Conservation (phyloP, 2,113 vertebrate species). For the Cariama cristata region DNA sequence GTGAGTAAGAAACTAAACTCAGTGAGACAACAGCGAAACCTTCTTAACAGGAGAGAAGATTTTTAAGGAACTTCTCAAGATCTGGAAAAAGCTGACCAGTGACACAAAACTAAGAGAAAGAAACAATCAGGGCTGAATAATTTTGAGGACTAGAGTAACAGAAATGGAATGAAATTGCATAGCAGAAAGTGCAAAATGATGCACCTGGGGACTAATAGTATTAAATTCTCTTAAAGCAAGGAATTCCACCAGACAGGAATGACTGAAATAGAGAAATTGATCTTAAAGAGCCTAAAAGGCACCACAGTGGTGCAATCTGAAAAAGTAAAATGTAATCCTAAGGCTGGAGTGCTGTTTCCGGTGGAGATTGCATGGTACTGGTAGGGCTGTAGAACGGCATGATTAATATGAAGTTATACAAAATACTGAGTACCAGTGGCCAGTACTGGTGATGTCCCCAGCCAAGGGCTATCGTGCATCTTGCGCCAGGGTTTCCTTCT, state of each 20-base stretch:
- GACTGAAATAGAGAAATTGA: slow-evolving; percentile 6
- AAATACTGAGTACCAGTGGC: not conserved
- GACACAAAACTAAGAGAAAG: not conserved
- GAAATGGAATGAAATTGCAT: slow-evolving; percentile 34
- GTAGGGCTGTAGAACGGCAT: not conserved
- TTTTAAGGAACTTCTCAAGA: not conserved
- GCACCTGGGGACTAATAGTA: not conserved
- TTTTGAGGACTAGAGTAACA: not conserved
- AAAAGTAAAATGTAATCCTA: not conserved
- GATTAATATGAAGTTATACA: not conserved
- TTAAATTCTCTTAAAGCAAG: not conserved
- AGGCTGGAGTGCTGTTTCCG: not conserved
- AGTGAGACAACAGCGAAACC: not conserved
- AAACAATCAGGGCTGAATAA: not conserved
- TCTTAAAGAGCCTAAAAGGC: not conserved
- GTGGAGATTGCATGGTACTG: not conserved
- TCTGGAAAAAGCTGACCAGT: not conserved
- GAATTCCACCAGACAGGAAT: not conserved
- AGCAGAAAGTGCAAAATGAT: slow-evolving; percentile 12
- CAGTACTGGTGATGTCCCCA: not conserved
- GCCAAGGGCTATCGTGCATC: not conserved
- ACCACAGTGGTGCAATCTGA: not conserved
- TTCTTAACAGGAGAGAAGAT: not conserved
- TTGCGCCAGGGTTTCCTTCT: not conserved
- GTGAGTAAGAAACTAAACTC: not conserved